Base-by-base conservation (phyloP, 2,797 vertebrate genomes). In the Tenualosa ilisha region DNA sequence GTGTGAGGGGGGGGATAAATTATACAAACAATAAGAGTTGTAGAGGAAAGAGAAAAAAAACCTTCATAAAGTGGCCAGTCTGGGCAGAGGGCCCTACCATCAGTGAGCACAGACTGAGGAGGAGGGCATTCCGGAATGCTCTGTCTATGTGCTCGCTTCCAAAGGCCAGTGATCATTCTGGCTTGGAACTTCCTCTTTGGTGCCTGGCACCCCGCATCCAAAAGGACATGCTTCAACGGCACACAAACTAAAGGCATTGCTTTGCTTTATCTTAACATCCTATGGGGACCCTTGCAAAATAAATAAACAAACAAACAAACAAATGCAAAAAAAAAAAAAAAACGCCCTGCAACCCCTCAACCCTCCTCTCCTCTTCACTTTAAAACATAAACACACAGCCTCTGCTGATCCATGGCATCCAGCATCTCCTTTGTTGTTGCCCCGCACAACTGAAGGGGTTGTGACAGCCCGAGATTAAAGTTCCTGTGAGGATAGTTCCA, bases 381-480 rank as follows among this genome's bases (percentile, higher is more conserved):
- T 51, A 85, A 85, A 65, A n/a, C 81, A 61, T 65, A 15, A 82
- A 31, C 37, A 54, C 84, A 85, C 84, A 85, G 75, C 72, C 61
- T 24, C 81, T 63, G 43, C 81, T 46, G 81, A 68, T 65, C 56
- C 84, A 51, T 85, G 81, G 59, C 84, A 85, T 63, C 22, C 46
- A 53, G 79, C 84, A 81, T 82, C 81, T 82, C 56, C 81, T 82
- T 85, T 85, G 51, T 68, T 85, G 85, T 84, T 5, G 83, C 49
- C 54, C 54, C 15, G 63, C 53, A 26, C 81, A 61, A 79, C 72
- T 79, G 72, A 79, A 79, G 72, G 72, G 56, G 63, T 17, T 31
- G 83, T 81, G 79, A 79, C 72, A 79, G 72, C 40, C 40, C 17
- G 37, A 79, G 65, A 75, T 79, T 50, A 83, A 65, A 54, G 50